Conservation (phyloP, 2,888 invertebrate species). For the Melieria omissa region DNA sequence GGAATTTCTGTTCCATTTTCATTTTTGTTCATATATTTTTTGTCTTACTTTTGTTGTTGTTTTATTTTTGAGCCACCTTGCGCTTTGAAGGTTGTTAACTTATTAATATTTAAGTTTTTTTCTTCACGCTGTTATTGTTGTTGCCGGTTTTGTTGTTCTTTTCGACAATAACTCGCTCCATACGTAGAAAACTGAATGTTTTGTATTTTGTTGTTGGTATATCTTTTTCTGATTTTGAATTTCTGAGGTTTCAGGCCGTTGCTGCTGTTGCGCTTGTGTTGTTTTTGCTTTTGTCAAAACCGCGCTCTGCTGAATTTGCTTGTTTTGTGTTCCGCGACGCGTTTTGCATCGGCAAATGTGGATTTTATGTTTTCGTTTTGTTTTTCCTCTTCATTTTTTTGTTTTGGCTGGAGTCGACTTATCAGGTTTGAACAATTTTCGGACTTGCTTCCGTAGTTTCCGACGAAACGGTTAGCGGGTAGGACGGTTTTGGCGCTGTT, state of each 20-base stretch:
- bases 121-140: constrained; percentile 22
- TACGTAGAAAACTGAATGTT: not conserved
- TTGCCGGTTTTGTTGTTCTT: constrained; percentile 25
- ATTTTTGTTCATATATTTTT: constrained; percentile 9
- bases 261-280: not conserved
- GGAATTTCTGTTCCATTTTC: not conserved
- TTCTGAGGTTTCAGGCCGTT: not conserved
- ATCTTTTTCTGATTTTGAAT: constrained; percentile 15
- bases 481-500: constrained; percentile 30
- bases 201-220: constrained; percentile 12
- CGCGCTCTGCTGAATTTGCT: constrained; percentile 10
- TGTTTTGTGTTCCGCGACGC: constrained; percentile 39
- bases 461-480: constrained; percentile 44
- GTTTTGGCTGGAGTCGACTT: constrained; percentile 23
- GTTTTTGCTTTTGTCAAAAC: constrained; percentile 5
- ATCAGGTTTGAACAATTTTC: constrained; percentile 36
- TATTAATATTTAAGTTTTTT: constrained; percentile 22
- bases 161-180: constrained; percentile 20
- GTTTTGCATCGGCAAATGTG: constrained; percentile 56
- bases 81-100: constrained; percentile 38
- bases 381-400: constrained; percentile 32
- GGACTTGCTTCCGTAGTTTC: constrained; percentile 49
- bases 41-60: not conserved
- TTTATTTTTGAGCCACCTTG: constrained; percentile 35
- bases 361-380: constrained; percentile 17